These are phyloP conservation scores for Eucriotettix oculatus DNA, from an alignment of 2,888 invertebrate species.

Conservation along the genomic window DNA sequence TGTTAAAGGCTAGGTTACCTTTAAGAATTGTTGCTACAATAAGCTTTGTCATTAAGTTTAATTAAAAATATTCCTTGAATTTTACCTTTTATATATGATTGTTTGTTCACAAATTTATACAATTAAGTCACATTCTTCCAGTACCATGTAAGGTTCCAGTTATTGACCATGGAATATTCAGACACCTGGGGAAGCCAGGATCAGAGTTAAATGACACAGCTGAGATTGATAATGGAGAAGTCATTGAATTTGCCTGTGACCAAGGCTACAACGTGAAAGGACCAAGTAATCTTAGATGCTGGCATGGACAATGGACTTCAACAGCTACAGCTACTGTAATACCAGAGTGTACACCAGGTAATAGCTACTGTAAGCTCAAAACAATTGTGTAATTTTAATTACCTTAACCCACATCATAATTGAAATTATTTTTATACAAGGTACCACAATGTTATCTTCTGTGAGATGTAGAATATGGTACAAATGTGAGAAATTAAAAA, in stretches of 20 bases:
- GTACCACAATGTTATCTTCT: no score
- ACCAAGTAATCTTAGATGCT: conserved; percentile 54
- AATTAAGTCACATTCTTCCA: conserved; percentile 19
- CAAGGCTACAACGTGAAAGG: conserved; percentile 47
- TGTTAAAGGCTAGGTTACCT: no score
- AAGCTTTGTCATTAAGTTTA: no score
- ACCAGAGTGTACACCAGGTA: conserved; percentile 63
- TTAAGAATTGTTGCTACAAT: no score
- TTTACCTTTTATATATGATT: not conserved
- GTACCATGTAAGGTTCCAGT: conserved; percentile 55
- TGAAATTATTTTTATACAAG: no score
- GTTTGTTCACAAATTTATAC: not conserved
- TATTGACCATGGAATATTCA: conserved; percentile 50
- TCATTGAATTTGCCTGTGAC: conserved; percentile 58
- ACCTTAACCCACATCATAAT: no score
- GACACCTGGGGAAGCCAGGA: conserved; percentile 24
- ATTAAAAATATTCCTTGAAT: not conserved
- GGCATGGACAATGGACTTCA: conserved; percentile 63
- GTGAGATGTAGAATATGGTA: no score
- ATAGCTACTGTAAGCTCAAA: no score
- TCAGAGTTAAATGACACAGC: conserved; percentile 34
- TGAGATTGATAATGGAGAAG: conserved; percentile 49
- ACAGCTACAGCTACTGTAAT: conserved; percentile 35
- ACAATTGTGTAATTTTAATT: no score
- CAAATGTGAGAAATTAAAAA: no score